Evolutionary conservation across 2,888 invertebrate species (phyloP).

Genomic region (Pseudeuparius sepicola): DNA sequence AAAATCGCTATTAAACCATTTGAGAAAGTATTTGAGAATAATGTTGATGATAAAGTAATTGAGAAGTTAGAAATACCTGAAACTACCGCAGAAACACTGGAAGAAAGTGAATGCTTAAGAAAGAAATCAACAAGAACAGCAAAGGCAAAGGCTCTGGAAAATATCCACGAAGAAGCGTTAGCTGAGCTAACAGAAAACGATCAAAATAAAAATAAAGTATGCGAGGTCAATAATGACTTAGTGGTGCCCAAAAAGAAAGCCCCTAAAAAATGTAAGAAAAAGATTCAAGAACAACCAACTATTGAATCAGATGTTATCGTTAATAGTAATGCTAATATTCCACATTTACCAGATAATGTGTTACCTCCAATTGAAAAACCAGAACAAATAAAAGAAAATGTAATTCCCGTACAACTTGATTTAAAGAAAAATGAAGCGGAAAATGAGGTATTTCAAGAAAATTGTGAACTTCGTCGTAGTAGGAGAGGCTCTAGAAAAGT

Average conservation of each 20-base stretch:
- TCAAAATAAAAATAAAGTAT: slow-evolving; percentile 7
- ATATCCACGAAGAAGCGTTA: slow-evolving; percentile 27
- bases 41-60: slow-evolving; percentile 1
- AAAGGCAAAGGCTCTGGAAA: slow-evolving; percentile 28
- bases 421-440: slow-evolving; percentile 5
- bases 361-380: not conserved
- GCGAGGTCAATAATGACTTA: slow-evolving; percentile 1
- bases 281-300: too few relatives aligned
- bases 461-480: slow-evolving; percentile 27
- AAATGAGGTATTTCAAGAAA: slow-evolving; percentile 6
- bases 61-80: too few relatives aligned
- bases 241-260: slow-evolving; percentile 7
- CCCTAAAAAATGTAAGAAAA: slow-evolving; percentile 1
- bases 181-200: slow-evolving; percentile 23
- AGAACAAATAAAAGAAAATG: not conserved
- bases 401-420: slow-evolving; percentile 1
- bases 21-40: too few relatives aligned
- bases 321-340: slow-evolving; percentile 1
- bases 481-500: slow-evolving; percentile 28
- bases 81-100: too few relatives aligned
- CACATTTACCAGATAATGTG: too few relatives aligned
- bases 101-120: slow-evolving; percentile 6
- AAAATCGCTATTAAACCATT: too few relatives aligned
- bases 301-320: not conserved
- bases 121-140: slow-evolving; percentile 23